Evolutionary conservation across 2,113 vertebrate genomes (phyloP).

Genomic region (Lontra canadensis): DNA sequence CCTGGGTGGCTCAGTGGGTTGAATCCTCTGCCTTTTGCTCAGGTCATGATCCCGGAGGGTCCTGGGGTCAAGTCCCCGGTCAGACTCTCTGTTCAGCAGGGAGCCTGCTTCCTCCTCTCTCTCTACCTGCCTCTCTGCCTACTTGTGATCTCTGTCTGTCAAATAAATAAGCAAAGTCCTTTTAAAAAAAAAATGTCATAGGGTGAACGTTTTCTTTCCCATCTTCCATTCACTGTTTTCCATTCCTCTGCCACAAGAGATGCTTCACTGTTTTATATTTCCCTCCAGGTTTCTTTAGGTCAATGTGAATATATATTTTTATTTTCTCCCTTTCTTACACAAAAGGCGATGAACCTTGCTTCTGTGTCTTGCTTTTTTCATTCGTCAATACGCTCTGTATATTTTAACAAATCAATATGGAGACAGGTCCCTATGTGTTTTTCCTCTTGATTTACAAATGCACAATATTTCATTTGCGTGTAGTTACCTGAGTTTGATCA

Average conservation of each 20-base stretch:
- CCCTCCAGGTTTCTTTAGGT: constrained; percentile 28
- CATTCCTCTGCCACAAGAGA: neutral
- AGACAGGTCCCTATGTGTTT: neutral
- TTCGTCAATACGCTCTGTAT: neutral
- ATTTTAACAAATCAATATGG: neutral
- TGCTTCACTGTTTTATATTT: constrained; percentile 12
- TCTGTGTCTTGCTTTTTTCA: neutral
- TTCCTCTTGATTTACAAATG: constrained; percentile 1
- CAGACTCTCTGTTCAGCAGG: too few relatives aligned
- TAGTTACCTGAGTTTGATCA: neutral
- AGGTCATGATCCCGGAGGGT: too few relatives aligned
- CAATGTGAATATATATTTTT: neutral
- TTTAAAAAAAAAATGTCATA: neutral
- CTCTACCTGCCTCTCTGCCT: too few relatives aligned
- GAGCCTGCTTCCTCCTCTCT: too few relatives aligned
- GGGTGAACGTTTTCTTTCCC: neutral
- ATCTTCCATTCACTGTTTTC: neutral
- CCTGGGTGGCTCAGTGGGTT: too few relatives aligned
- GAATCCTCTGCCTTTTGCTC: too few relatives aligned
- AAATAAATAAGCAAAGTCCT: too few relatives aligned
- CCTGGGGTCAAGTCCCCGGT: too few relatives aligned
- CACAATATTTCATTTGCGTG: neutral
- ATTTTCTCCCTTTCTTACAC: neutral
- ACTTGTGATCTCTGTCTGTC: too few relatives aligned
- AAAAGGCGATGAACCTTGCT: neutral